Evolutionary conservation across 2,797 vertebrate genomes (phyloP), one percentile per base, ranked within the genome.

Genomic region (Austrolebias charrua): DNA sequence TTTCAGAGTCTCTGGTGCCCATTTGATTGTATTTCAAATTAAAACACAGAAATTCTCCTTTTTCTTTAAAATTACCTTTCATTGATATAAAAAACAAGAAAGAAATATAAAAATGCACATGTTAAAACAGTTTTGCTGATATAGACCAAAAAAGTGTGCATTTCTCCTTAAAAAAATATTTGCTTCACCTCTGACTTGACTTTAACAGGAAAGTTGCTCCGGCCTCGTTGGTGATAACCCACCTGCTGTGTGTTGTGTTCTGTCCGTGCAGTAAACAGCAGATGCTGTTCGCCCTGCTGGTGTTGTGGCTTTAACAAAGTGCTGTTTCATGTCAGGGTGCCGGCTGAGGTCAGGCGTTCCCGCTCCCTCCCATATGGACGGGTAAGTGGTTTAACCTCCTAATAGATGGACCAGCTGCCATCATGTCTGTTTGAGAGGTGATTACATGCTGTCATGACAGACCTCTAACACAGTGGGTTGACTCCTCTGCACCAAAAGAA

Each of bases 311-410:
- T 2, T 19, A 38, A 35, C 24, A 15, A 60, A 56, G 66, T 76
- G 71, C 64, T 24, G 60, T 59, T 71, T 72, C 61, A 60, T 80
- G 48, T 66, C 62, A 66, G 61, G 19, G 44, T 75, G 73, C 69
- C 76, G 60, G 57, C 68, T 68, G 68, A 83, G 63, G 76, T 74
- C 60, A 54, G 35, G 45, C 16, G 38, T 28, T 55, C 49, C 31
- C 6, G 16, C 61, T 45, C 50, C 56, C 52, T 75, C 64, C 80
- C 83, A 85, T 87, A 84, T 86, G 89, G 83, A 67, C 55, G 40
- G 75, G 80, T 88, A 89, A 90, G 84, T 85, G 85, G 81, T 89
- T 92, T 90, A 89, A 78, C 70, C 76, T 78, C 56, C 28, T 70
- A 59, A 66, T 77, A 66, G 69, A 58, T 56, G 63, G 74, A 73